A percentile compares a stretch with the other conserved stretches of the same genome.
Evolutionary conservation across 2,888 invertebrate genomes (phyloP).

Genomic region (Tenthredo notha): DNA sequence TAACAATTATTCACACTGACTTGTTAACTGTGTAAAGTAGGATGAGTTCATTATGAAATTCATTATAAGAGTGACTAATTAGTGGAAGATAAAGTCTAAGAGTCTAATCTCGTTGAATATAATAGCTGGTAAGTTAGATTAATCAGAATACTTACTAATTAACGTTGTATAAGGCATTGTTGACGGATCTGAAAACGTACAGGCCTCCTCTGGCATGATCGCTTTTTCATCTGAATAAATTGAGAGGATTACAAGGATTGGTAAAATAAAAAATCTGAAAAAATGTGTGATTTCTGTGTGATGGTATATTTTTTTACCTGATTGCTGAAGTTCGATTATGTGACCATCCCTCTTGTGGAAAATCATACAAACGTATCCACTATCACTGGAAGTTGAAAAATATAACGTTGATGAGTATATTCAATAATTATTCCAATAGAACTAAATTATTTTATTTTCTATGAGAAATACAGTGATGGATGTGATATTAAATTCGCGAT

Average conservation of each 20-base stretch:
- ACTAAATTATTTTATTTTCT: neutral
- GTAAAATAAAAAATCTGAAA: neutral
- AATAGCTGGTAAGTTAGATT: conserved; percentile 1
- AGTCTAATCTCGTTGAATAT: neutral
- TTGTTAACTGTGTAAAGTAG: conserved; percentile 17
- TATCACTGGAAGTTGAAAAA: conserved; percentile 82
- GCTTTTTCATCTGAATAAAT: conserved; percentile 72
- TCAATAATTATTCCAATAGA: neutral
- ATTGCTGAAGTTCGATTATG: conserved; percentile 88
- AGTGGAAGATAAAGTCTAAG: neutral
- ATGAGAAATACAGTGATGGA: neutral
- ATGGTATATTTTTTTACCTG: conserved; percentile 74
- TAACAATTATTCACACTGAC: neutral
- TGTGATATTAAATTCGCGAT: conserved; percentile 22
- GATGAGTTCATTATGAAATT: conserved; percentile 55
- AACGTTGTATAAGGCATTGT: conserved; percentile 83
- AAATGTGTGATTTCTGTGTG: neutral
- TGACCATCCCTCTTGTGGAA: conserved; percentile 86
- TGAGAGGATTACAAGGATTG: neutral
- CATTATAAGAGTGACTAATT: conserved; percentile 36
- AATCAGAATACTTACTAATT: conserved; percentile 81
- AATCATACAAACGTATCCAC: conserved; percentile 89
- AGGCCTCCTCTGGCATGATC: conserved; percentile 84
- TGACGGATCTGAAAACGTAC: conserved; percentile 80
- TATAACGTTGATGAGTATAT: conserved; percentile 47